Percentiles rank a stretch among this genome's conserved stretches.
Conservation (phyloP, 2,113 vertebrate genomes). For the Labeo rohita region DNA sequence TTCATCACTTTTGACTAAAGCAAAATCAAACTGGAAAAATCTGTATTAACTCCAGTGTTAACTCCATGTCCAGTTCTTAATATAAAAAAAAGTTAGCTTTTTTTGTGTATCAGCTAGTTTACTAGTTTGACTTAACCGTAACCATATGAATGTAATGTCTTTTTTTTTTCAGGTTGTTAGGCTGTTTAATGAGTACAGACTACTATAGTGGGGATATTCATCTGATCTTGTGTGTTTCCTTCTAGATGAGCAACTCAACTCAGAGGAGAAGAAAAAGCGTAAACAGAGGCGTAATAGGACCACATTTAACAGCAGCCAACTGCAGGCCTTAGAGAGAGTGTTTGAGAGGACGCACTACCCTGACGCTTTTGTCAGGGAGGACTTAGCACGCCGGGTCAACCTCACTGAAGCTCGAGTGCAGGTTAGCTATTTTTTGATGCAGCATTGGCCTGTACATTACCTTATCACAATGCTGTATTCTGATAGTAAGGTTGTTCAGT, state of each 20-base stretch:
- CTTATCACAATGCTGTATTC: not conserved
- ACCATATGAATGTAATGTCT: not conserved
- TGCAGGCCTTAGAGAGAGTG: conserved; percentile 87
- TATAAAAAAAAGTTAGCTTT: too few species aligned
- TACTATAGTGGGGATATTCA: not conserved
- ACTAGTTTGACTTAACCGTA: not conserved
- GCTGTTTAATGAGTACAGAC: not conserved
- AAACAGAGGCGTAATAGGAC: conserved; percentile 88
- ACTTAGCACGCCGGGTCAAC: conserved; percentile 87
- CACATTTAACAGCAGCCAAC: conserved; percentile 90
- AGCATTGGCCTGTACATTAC: not conserved
- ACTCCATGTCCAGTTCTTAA: too few species aligned
- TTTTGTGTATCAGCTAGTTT: not conserved
- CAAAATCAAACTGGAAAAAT: not conserved
- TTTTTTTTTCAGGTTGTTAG: not conserved
- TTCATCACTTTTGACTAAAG: not conserved
- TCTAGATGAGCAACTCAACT: conserved; percentile 85
- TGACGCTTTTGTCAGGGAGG: conserved; percentile 86
- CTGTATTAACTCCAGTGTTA: not conserved
- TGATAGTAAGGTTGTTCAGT: not conserved
- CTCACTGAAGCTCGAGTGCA: conserved; percentile 89
- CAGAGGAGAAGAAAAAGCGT: conserved; percentile 88
- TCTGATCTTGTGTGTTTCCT: not conserved
- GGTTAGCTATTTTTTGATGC: conserved; percentile 65
- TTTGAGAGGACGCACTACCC: conserved; percentile 90